Conservation (phyloP, 2,797 vertebrate genomes). For the Amazonetta brasiliensis region DNA sequence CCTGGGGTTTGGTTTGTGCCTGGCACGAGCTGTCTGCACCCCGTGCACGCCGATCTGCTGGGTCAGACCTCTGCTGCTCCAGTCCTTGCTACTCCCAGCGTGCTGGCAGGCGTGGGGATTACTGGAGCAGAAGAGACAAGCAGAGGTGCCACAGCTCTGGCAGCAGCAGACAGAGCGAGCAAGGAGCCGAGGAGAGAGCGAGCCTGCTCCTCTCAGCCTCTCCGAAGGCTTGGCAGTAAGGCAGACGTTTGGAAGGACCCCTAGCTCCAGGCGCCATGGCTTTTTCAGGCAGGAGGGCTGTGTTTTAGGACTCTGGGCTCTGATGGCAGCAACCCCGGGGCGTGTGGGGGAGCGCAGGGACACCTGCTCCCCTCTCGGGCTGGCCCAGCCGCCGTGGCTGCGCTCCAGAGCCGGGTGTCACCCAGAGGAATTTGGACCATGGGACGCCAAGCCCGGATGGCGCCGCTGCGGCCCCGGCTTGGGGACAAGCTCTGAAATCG, state of each 20-base stretch:
- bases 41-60: neutral
- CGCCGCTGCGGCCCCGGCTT: accelerated
- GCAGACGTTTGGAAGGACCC: neutral
- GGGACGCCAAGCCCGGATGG: neutral
- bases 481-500: neutral
- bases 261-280: neutral
- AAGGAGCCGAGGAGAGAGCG: neutral
- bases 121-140: conserved; percentile 14
- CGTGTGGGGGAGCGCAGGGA: neutral
- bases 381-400: neutral
- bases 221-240: neutral
- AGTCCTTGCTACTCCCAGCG: accelerated
- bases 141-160: neutral
- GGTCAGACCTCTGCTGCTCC: neutral
- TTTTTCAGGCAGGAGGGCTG: neutral
- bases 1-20: neutral
- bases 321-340: neutral
- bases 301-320: neutral
- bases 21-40: neutral
- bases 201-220: neutral
- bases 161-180: neutral
- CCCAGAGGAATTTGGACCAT: conserved; percentile 10
- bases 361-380: conserved; percentile 19
- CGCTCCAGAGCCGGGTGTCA: neutral
- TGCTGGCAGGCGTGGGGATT: neutral